A percentile compares a stretch with the other conserved stretches of the same genome.
Evolutionary conservation across 2,113 vertebrate genomes (phyloP).

Genomic region (Ammodytes marinus): DNA sequence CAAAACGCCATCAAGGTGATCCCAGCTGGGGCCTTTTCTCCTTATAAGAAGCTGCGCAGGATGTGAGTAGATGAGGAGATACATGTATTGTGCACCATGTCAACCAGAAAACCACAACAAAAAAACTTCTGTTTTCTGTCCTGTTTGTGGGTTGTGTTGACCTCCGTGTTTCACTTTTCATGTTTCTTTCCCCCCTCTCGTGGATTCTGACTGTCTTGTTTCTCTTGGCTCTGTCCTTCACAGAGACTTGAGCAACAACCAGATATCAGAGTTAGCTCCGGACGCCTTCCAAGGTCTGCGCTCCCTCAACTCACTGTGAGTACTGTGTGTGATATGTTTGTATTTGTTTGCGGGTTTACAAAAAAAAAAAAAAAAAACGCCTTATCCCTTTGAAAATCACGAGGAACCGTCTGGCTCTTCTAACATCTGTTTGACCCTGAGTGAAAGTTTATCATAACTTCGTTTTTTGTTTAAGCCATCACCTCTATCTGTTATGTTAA

Average conservation of each 20-base stretch:
- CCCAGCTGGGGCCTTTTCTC: slow-evolving; percentile 96
- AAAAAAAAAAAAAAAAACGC: slow-evolving; percentile 20
- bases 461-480: not conserved
- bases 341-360: not conserved
- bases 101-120: slow-evolving; percentile 1
- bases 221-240: slow-evolving; percentile 66
- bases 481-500: slow-evolving; percentile 3
- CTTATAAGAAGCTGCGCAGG: slow-evolving; percentile 97
- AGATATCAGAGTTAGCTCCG: slow-evolving; percentile 96
- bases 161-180: slow-evolving; percentile 16
- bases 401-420: not conserved
- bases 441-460: not conserved
- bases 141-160: slow-evolving; percentile 24
- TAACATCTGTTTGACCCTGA: not conserved
- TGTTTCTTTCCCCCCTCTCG: slow-evolving; percentile 2
- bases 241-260: slow-evolving; percentile 99
- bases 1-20: slow-evolving; percentile 99
- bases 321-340: slow-evolving; percentile 64
- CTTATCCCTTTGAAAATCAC: not conserved
- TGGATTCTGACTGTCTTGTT: slow-evolving; percentile 6
- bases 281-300: slow-evolving; percentile 97
- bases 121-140: slow-evolving; percentile 13
- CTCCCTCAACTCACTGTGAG: slow-evolving; percentile 98
- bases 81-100: slow-evolving; percentile 37
- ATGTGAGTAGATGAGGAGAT: slow-evolving; percentile 89